A percentile compares a stretch with the other conserved stretches of the same genome.
Conservation (phyloP, 2,797 vertebrate genomes). For the Anguilla obscura region DNA sequence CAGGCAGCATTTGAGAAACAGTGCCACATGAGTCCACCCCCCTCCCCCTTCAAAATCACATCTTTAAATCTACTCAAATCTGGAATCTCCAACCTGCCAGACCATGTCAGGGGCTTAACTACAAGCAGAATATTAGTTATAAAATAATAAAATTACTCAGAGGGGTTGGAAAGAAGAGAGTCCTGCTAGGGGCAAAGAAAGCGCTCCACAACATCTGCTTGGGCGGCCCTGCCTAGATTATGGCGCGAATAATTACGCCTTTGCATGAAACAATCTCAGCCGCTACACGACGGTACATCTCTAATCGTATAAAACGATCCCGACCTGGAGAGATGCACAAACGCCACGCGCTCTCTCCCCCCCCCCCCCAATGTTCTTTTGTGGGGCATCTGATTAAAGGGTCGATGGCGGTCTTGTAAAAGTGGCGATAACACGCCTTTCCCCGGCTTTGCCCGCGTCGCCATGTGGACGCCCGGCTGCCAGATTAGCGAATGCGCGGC, state of each 20-base stretch:
- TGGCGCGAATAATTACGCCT: conserved; percentile 65
- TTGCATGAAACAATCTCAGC: conserved; percentile 53
- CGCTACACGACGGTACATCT: conserved; percentile 66
- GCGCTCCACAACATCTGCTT: conserved; percentile 56
- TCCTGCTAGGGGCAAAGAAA: background rate
- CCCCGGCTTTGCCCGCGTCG: conserved; percentile 54
- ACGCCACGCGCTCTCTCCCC: conserved; percentile 51
- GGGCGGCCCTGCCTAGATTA: conserved; percentile 56
- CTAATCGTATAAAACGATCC: conserved; percentile 74
- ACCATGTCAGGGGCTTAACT: conserved; percentile 42
- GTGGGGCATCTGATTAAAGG: conserved; percentile 62
- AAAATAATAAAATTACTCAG: background rate
- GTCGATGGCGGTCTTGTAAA: conserved; percentile 65
- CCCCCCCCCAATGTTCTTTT: conserved; percentile 72
- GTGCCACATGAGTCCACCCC: background rate
- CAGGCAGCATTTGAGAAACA: background rate
- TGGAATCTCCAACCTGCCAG: conserved; percentile 66
- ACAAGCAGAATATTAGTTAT: conserved; percentile 42
- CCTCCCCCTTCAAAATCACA: background rate
- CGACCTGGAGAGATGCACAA: conserved; percentile 57
- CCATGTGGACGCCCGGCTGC: conserved; percentile 36
- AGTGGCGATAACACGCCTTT: conserved; percentile 71
- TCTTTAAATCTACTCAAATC: conserved; percentile 56
- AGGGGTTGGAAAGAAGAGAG: background rate
- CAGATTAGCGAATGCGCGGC: conserved; percentile 68